phyloP scores from a whole-genome alignment of 2,888 invertebrate genomes.

The Chloroclystis v-ata region DNA sequence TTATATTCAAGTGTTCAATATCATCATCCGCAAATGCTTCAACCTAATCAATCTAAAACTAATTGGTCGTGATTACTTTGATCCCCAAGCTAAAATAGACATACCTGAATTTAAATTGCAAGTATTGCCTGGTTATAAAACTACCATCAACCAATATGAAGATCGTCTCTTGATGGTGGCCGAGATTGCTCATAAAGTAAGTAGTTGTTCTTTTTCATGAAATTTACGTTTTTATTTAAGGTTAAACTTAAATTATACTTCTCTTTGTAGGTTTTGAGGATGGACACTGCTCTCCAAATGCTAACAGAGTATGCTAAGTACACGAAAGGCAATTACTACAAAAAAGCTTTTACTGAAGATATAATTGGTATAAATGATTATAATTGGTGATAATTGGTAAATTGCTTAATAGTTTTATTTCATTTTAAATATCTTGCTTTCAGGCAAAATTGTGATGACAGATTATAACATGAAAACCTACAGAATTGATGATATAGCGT shows the following conservation, averaged over 20 bases:
- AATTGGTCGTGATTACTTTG: conserved; percentile 85
- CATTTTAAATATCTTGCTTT: conserved; percentile 26
- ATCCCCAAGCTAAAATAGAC: conserved; percentile 80
- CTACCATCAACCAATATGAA: conserved; percentile 91
- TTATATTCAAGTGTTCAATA: conserved; percentile 87
- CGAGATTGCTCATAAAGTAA: conserved; percentile 89
- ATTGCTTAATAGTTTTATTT: not conserved
- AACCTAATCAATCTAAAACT: conserved; percentile 80
- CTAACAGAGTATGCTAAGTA: conserved; percentile 73
- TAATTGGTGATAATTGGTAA: not conserved
- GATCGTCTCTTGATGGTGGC: conserved; percentile 84
- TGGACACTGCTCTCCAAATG: conserved; percentile 84
- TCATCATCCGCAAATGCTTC: conserved; percentile 84
- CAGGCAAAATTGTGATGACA: conserved; percentile 82
- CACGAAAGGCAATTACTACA: conserved; percentile 66
- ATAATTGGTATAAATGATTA: conserved; percentile 67
- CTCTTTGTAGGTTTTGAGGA: conserved; percentile 80
- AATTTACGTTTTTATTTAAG: not conserved
- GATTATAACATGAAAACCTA: conserved; percentile 88
- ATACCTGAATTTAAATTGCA: conserved; percentile 81
- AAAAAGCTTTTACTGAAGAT: conserved; percentile 69
- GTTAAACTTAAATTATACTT: no score
- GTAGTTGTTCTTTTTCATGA: not conserved
- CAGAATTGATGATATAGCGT: conserved; percentile 86
- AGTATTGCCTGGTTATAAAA: conserved; percentile 91